Evolutionary conservation across 2,888 invertebrate species (phyloP).

Genomic region (Aleiodes alternator): DNA sequence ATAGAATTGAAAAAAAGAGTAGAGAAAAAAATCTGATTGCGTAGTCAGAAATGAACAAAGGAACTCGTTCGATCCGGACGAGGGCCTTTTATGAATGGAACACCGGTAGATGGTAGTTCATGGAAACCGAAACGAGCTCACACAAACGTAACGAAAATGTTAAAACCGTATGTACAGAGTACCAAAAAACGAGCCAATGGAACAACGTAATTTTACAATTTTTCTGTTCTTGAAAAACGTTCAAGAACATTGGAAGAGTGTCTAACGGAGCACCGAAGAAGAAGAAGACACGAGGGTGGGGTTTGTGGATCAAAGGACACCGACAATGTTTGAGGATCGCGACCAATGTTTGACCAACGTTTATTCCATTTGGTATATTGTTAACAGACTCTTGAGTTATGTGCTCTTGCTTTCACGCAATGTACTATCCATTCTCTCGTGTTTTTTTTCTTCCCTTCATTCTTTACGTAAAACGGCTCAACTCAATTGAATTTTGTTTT

Average conservation of each 20-base stretch:
- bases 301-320: slow-evolving; percentile 58
- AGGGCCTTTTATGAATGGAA: slow-evolving; percentile 52
- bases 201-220: slow-evolving; percentile 46
- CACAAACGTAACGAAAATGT: slow-evolving; percentile 34
- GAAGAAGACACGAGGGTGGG: slow-evolving; percentile 24
- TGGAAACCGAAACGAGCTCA: slow-evolving; percentile 30
- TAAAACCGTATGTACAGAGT: slow-evolving; percentile 12
- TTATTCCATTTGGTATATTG: slow-evolving; percentile 62
- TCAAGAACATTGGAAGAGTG: slow-evolving; percentile 43
- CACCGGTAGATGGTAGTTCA: slow-evolving; percentile 29
- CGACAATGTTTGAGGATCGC: slow-evolving; percentile 62
- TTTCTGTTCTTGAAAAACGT: slow-evolving; percentile 33
- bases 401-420: slow-evolving; percentile 45
- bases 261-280: slow-evolving; percentile 36
- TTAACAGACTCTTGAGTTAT: slow-evolving; percentile 57
- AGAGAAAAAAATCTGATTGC: slow-evolving; percentile 28
- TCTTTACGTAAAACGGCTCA: neutral
- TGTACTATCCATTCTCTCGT: slow-evolving; percentile 30
- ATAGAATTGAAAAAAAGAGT: neutral
- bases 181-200: slow-evolving; percentile 3
- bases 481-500: slow-evolving; percentile 1
- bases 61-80: slow-evolving; percentile 56
- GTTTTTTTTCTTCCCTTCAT: neutral
- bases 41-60: slow-evolving; percentile 52
- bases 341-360: slow-evolving; percentile 60